A percentile compares a stretch with the other conserved stretches of the same genome.
Conservation (phyloP, 2,113 vertebrate genomes). For the Sapajus apella region DNA sequence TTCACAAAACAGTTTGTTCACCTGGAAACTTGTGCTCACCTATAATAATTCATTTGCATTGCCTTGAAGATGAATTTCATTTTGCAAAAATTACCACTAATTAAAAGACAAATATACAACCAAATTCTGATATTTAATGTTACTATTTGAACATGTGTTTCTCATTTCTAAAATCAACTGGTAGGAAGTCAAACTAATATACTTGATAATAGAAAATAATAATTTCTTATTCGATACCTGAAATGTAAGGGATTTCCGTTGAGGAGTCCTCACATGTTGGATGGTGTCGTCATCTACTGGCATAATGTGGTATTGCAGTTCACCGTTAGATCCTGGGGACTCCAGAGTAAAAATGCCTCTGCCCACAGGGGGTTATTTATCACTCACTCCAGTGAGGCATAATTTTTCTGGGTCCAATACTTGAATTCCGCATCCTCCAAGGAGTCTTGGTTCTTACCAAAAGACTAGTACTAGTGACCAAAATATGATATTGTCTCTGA, state of each 20-base stretch:
- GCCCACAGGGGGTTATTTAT: background rate
- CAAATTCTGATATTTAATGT: background rate
- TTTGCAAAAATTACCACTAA: background rate
- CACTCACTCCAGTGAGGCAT: background rate
- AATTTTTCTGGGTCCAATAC: background rate
- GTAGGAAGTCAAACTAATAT: background rate
- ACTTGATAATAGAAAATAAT: background rate
- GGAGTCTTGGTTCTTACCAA: background rate
- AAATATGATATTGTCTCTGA: background rate
- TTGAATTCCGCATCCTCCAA: background rate
- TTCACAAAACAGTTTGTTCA: background rate
- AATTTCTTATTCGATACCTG: background rate
- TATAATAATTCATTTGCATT: background rate
- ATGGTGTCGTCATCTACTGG: conserved; percentile 53
- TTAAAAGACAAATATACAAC: background rate
- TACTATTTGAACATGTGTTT: background rate
- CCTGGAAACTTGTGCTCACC: background rate
- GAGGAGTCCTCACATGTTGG: background rate
- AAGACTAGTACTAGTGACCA: background rate
- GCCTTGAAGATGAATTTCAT: background rate
- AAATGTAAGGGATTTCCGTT: background rate
- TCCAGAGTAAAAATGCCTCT: too few species aligned
- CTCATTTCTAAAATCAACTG: background rate
- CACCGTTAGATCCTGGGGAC: background rate
- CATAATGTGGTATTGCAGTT: background rate